Conservation (phyloP, 2,113 vertebrate genomes). For the Dicentrarchus labrax region DNA sequence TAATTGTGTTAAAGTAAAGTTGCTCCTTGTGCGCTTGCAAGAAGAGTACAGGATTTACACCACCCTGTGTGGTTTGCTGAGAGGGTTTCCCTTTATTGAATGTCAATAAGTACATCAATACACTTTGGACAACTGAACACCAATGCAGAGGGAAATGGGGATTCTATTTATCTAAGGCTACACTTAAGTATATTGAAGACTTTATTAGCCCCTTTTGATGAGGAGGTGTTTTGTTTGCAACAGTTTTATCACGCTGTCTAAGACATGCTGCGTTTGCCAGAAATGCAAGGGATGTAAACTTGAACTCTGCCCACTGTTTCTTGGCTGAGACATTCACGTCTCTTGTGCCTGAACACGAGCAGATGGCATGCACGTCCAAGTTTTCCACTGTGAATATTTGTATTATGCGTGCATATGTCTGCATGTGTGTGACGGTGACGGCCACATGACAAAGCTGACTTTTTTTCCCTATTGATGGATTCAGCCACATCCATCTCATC, state of each 20-base stretch:
- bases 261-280: slow-evolving; percentile 65
- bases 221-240: slow-evolving; percentile 80
- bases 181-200: slow-evolving; percentile 84
- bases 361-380: slow-evolving; percentile 57
- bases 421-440: slow-evolving; percentile 51
- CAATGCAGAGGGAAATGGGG: slow-evolving; percentile 67
- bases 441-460: slow-evolving; percentile 62
- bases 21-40: slow-evolving; percentile 59
- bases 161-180: slow-evolving; percentile 79
- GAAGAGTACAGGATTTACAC: slow-evolving; percentile 73
- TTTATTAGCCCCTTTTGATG: slow-evolving; percentile 81
- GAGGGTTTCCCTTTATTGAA: slow-evolving; percentile 80
- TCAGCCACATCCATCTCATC: slow-evolving; percentile 51
- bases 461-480: slow-evolving; percentile 64
- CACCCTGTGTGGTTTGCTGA: slow-evolving; percentile 70
- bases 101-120: slow-evolving; percentile 79
- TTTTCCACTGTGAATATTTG: slow-evolving; percentile 47
- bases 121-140: slow-evolving; percentile 76
- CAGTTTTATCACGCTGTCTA: slow-evolving; percentile 71
- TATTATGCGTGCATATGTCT: slow-evolving; percentile 56
- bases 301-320: slow-evolving; percentile 56
- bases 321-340: slow-evolving; percentile 50
- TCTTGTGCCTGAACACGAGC: slow-evolving; percentile 42
- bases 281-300: slow-evolving; percentile 62
- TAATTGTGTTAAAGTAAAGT: slow-evolving; percentile 74